Evolutionary conservation across 2,888 invertebrate species (phyloP).

Genomic region (Melanostoma mellinum): DNA sequence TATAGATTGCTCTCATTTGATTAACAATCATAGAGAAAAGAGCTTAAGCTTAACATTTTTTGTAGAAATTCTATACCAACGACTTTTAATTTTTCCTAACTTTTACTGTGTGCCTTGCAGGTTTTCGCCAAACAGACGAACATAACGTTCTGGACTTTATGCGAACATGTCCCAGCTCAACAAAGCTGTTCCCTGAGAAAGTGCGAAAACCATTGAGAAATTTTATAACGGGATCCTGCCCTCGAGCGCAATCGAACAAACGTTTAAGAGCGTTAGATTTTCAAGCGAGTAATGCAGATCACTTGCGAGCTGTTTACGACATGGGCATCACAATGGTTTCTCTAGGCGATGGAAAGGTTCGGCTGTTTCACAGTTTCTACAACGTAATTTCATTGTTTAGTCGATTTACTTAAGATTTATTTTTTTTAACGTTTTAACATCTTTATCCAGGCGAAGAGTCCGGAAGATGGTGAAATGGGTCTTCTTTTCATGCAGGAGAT

Average conservation of each 20-base stretch:
- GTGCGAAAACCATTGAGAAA: constrained; percentile 92
- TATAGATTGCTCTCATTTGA: no score
- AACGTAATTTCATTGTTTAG: constrained; percentile 85
- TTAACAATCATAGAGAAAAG: no score
- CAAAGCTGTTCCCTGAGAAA: constrained; percentile 91
- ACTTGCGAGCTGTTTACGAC: constrained; percentile 92
- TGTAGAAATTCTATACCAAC: no score
- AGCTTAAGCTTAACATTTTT: no score
- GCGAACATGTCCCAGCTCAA: constrained; percentile 92
- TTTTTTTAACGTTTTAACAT: constrained; percentile 64
- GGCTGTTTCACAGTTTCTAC: constrained; percentile 93
- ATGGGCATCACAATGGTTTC: constrained; percentile 98
- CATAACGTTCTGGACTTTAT: constrained; percentile 83
- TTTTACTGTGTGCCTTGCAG: constrained; percentile 76
- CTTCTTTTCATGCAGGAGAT: constrained; percentile 98
- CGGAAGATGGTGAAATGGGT: constrained; percentile 95
- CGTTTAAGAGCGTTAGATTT: constrained; percentile 88
- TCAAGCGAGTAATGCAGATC: constrained; percentile 92
- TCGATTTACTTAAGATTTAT: constrained; percentile 31
- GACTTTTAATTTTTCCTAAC: not conserved
- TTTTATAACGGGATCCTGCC: constrained; percentile 92
- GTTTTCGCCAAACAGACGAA: constrained; percentile 83
- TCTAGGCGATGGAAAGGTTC: constrained; percentile 94
- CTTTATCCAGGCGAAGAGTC: constrained; percentile 88
- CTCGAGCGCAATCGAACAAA: constrained; percentile 84